These are phyloP conservation scores for Ictalurus punctatus DNA, from an alignment of 2,113 vertebrate species.

Conservation along the genomic window DNA sequence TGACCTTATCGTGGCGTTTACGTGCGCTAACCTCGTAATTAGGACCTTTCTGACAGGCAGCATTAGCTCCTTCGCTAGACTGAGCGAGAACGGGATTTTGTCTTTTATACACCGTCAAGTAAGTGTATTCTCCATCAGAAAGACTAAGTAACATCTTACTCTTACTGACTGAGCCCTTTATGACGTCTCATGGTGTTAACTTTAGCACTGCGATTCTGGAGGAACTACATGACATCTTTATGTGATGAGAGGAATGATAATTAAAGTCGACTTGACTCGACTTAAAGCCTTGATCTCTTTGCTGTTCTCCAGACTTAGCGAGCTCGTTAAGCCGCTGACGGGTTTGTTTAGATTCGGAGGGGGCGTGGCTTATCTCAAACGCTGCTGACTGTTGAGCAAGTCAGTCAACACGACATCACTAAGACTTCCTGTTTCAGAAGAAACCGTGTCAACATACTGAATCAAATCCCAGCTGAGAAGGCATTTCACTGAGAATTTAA, in stretches of 20 bases:
- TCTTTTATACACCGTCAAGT: not conserved
- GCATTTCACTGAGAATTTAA: not conserved
- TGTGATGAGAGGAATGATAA: not conserved
- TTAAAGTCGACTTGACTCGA: not conserved
- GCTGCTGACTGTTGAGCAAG: not conserved
- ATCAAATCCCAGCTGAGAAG: not conserved
- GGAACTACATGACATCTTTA: not conserved
- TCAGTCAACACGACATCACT: not conserved
- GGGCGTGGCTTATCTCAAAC: not conserved
- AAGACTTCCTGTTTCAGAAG: not conserved
- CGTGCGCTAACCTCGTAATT: not conserved
- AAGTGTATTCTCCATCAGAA: not conserved
- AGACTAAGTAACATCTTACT: not conserved
- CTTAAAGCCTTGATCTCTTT: not conserved
- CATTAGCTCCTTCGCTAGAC: not conserved
- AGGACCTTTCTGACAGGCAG: not conserved
- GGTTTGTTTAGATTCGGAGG: not conserved
- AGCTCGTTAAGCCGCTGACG: not conserved
- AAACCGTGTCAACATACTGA: not conserved
- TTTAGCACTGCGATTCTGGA: not conserved
- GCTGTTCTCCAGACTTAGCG: not conserved
- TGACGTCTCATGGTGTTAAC: not conserved
- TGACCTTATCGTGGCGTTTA: not conserved
- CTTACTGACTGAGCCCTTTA: not conserved
- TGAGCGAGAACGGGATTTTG: not conserved